Percentiles rank a stretch among this genome's conserved stretches.
Conservation (phyloP, 1,140 invertebrate species). For the Micrasema longulum region DNA sequence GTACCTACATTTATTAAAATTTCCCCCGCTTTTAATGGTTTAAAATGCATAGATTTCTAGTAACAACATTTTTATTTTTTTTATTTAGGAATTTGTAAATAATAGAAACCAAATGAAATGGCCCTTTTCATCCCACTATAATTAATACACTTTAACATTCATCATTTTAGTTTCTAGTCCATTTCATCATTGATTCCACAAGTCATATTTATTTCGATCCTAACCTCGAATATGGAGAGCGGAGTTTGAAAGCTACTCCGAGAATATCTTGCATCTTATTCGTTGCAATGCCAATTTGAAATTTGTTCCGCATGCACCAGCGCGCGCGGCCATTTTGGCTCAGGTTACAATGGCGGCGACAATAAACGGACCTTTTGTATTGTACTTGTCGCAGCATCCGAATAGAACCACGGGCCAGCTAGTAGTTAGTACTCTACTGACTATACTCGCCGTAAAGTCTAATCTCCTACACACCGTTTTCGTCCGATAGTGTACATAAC, state of each 20-base stretch:
- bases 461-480: slow-evolving; percentile 4
- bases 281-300: slow-evolving; percentile 7
- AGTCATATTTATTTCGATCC: background rate
- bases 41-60: too few species aligned
- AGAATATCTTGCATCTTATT: background rate
- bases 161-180: background rate
- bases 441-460: too few species aligned
- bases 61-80: too few species aligned
- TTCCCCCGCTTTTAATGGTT: too few species aligned
- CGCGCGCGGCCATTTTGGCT: slow-evolving; percentile 4
- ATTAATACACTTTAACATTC: background rate
- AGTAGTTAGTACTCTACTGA: slow-evolving; percentile 1
- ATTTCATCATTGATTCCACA: background rate
- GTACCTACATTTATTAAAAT: too few species aligned
- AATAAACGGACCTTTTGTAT: slow-evolving; percentile 25
- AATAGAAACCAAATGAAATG: background rate
- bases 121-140: background rate
- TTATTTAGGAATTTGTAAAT: background rate
- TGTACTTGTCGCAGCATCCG: slow-evolving; percentile 14
- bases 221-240: background rate
- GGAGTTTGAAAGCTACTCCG: background rate
- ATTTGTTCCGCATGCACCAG: slow-evolving; percentile 30
- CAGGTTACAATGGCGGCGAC: slow-evolving; percentile 20
- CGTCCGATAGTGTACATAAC: background rate
- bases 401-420: background rate